Base-by-base conservation (phyloP, 2,797 vertebrate species). In the Chloroceryle amazona region DNA sequence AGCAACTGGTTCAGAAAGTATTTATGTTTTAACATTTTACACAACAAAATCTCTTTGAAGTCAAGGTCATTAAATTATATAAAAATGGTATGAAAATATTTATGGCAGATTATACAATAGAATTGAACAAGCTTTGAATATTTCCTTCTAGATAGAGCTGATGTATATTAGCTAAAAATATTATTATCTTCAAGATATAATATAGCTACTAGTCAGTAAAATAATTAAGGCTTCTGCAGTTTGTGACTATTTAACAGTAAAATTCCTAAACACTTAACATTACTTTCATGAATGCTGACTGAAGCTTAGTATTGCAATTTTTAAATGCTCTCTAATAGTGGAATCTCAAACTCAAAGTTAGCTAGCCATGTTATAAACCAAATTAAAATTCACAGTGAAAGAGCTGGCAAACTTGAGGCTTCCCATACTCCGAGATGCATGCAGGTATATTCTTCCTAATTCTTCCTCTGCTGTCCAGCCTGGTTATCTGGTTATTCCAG, bases 361-460 rank as follows among this genome's bases (percentile, higher is more conserved):
- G 15, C 9, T 61, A 47, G 6, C 5, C 29, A 12, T 29, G 8
- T 71, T 67, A 68, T n/a, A 72, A 86, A 78, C 6, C 17, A 54
- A 35, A 63, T 16, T 49, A 73, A 82, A 74, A 79, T 65, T 70
- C 51, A 39, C 20, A 55, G 11, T 39, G 39, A 57, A 51, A 79
- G 15, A 61, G 19, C 6, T 46, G 16, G 49, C 12, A 61, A 78
- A 71, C 11, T 46, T 66, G 26, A 35, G 86, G 4, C 7, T 70
- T 87, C 15, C 2, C 3, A 2, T 60, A 22, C 10, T 51, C 9
- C 15, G 0, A 15, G 6, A 75, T 0, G 0, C 11, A 5, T 20
- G 9, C 28, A 81, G 4, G 13, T 26, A 2, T 37, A n/a, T 41
- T 41, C 39, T 41, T 41, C 39, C 3, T 31, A 11, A 31, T 14